Conservation (phyloP, 2,797 vertebrate species). For the Molossus alvarezi region DNA sequence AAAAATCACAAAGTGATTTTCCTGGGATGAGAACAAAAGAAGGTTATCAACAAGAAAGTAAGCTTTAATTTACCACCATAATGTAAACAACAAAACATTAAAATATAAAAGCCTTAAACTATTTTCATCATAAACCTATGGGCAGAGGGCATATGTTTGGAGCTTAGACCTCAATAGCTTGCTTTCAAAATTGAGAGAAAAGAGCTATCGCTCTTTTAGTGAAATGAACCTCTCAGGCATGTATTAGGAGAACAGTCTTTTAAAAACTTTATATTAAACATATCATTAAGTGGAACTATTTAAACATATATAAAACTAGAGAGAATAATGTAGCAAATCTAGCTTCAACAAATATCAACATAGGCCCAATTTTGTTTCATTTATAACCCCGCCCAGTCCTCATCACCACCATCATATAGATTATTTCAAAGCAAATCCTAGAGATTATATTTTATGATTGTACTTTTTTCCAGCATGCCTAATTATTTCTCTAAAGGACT, state of each 20-base stretch:
- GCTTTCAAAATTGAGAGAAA: not conserved
- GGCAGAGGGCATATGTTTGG: not conserved
- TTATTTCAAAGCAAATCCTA: slow-evolving; percentile 15
- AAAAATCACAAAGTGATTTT: not conserved
- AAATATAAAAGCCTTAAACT: slow-evolving; percentile 41
- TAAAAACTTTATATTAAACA: slow-evolving; percentile 1
- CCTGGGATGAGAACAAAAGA: not conserved
- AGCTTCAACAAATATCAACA: not conserved
- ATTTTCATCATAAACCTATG: not conserved
- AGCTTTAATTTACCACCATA: not conserved
- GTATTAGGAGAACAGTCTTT: not conserved
- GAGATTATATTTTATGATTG: not conserved
- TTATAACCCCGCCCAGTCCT: not conserved
- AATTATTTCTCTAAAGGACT: slow-evolving; percentile 1
- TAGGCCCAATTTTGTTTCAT: not conserved
- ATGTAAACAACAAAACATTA: not conserved
- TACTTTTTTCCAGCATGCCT: not conserved
- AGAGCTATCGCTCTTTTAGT: not conserved
- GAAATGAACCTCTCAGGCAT: not conserved
- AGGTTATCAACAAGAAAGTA: slow-evolving; percentile 10
- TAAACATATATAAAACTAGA: not conserved
- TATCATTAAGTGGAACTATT: slow-evolving; percentile 2
- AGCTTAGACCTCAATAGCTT: not conserved
- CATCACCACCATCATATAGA: not conserved
- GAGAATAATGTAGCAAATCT: not conserved